Percentiles rank a stretch among this genome's conserved stretches.
Evolutionary conservation across 2,113 vertebrate species (phyloP).

Genomic region (Calonectris borealis): DNA sequence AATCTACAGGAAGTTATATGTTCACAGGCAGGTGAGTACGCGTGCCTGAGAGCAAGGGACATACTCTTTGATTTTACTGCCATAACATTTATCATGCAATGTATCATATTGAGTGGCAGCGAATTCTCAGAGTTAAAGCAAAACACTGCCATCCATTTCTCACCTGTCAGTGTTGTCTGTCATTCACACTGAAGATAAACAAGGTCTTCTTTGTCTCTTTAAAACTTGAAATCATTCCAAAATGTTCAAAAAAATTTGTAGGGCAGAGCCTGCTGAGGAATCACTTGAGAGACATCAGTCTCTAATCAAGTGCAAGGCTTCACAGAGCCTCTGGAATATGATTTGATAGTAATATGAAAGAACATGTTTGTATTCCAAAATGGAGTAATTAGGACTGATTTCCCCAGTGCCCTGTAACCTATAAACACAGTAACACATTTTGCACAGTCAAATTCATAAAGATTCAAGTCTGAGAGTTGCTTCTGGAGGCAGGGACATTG

Average conservation of each 20-base stretch:
- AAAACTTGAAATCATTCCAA: not conserved
- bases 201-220: not conserved
- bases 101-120: not conserved
- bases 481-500: not conserved
- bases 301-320: not conserved
- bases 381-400: not conserved
- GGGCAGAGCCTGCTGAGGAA: accelerated
- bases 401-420: not conserved
- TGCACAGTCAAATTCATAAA: not conserved
- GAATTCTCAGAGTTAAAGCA: not conserved
- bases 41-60: not conserved
- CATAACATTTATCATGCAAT: not conserved
- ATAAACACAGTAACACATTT: not conserved
- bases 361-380: not conserved
- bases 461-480: not conserved
- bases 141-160: not conserved
- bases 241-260: not conserved
- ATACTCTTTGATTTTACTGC: not conserved
- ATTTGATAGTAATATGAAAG: not conserved
- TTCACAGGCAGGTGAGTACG: not conserved
- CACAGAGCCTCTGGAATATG: not conserved
- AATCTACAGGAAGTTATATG: not conserved
- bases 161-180: not conserved
- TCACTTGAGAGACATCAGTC: not conserved
- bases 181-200: not conserved